Conservation (phyloP, 2,113 vertebrate species). For the Bungarus multicinctus region DNA sequence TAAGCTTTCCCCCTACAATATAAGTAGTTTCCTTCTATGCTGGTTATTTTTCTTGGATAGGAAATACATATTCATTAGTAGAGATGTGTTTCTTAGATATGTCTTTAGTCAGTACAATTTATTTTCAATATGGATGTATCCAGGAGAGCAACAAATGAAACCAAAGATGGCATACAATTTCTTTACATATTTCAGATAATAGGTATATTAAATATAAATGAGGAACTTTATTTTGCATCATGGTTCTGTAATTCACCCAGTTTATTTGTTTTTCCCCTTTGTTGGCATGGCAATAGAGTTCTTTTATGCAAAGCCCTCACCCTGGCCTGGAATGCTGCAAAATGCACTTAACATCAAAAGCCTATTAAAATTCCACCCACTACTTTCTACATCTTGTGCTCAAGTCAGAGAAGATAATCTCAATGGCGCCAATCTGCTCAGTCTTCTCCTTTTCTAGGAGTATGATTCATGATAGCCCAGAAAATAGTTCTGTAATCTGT, state of each 20-base stretch:
- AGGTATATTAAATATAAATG: not conserved
- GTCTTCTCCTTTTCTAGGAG: fast-evolving
- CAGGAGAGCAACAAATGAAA: fast-evolving
- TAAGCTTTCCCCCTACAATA: fast-evolving
- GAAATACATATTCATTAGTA: not conserved
- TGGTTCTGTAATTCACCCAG: fast-evolving
- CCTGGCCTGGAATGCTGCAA: not conserved
- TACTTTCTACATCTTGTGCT: fast-evolving
- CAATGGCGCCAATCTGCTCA: not conserved
- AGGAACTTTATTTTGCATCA: not conserved
- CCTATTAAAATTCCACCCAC: fast-evolving
- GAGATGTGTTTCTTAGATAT: not conserved
- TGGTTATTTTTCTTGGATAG: not conserved
- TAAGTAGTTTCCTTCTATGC: not conserved
- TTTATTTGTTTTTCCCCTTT: not conserved
- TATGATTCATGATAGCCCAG: fast-evolving
- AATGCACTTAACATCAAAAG: fast-evolving
- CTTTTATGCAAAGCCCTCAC: slow-evolving; percentile 6
- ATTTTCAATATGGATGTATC: not conserved
- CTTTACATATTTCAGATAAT: fast-evolving
- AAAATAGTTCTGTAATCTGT: not conserved
- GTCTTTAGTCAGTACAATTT: fast-evolving
- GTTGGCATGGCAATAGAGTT: not conserved
- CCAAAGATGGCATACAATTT: not conserved
- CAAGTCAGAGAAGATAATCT: fast-evolving